phyloP scores from a whole-genome alignment of 2,888 invertebrate species.

The Apamea monoglypha region DNA sequence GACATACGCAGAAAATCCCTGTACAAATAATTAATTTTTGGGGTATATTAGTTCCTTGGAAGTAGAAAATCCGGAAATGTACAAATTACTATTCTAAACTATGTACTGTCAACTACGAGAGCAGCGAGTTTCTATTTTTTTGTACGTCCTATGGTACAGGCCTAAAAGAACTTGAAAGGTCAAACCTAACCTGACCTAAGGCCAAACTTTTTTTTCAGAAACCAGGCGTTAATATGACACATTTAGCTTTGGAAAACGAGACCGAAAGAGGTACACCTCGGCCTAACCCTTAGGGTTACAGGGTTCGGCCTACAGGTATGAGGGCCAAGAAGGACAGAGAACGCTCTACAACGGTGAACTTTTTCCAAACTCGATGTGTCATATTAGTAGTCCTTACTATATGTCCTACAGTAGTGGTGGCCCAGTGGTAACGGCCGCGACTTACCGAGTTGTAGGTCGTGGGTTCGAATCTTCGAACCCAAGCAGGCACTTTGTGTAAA shows the following conservation, averaged over 20 bases:
- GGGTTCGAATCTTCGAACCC: background rate
- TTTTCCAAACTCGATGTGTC: background rate
- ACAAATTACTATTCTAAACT: background rate
- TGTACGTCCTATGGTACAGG: background rate
- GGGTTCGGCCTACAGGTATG: background rate
- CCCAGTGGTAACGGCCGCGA: background rate
- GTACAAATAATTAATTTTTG: background rate
- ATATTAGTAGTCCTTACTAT: background rate
- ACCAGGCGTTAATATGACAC: background rate
- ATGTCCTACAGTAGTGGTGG: background rate
- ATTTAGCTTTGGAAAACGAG: background rate
- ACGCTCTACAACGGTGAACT: background rate
- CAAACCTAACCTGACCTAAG: too few relatives aligned
- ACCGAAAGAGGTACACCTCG: background rate
- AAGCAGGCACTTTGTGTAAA: background rate
- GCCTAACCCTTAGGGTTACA: background rate
- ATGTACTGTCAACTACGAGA: constrained; percentile 51
- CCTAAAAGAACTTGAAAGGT: background rate
- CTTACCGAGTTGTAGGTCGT: background rate
- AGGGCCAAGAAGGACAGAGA: background rate
- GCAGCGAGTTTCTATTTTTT: constrained; percentile 63
- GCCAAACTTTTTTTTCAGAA: background rate
- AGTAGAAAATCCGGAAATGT: background rate
- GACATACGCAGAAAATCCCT: background rate
- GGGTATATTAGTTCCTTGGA: background rate